phyloP scores from a whole-genome alignment of 2,888 invertebrate genomes.

The Amblyteles armatorius region DNA sequence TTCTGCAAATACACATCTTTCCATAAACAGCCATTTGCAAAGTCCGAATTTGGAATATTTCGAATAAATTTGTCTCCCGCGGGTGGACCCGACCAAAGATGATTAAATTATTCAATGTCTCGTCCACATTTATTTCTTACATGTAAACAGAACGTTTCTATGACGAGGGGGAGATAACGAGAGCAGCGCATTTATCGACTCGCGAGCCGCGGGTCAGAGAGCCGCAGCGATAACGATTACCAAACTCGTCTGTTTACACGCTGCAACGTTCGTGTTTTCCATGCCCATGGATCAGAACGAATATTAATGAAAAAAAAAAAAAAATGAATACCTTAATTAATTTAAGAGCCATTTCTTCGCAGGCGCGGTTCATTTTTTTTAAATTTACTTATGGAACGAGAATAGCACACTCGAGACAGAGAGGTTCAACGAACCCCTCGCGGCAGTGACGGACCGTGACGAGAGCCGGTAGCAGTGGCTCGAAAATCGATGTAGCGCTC shows the following conservation, averaged over 20 bases:
- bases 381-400: not conserved
- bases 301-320: not conserved
- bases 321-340: constrained; percentile 36
- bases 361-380: not conserved
- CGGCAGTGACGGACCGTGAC: constrained; percentile 40
- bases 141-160: not conserved
- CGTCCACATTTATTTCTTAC: not conserved
- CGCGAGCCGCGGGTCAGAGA: constrained; percentile 34
- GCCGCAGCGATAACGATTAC: constrained; percentile 33
- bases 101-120: not conserved
- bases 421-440: constrained; percentile 71
- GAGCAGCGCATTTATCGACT: constrained; percentile 1
- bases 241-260: constrained; percentile 2
- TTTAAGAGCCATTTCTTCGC: constrained; percentile 17
- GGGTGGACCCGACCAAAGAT: no score
- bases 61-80: no score
- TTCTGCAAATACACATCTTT: no score
- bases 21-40: no score
- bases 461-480: constrained; percentile 14
- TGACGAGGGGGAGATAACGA: not conserved
- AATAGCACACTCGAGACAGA: constrained; percentile 27
- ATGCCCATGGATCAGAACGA: not conserved
- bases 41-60: no score
- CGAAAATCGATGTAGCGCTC: constrained; percentile 76
- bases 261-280: not conserved